A percentile compares a stretch with the other conserved stretches of the same genome.
phyloP scores from a whole-genome alignment of 2,888 invertebrate genomes.

The Punctoribates punctum region DNA sequence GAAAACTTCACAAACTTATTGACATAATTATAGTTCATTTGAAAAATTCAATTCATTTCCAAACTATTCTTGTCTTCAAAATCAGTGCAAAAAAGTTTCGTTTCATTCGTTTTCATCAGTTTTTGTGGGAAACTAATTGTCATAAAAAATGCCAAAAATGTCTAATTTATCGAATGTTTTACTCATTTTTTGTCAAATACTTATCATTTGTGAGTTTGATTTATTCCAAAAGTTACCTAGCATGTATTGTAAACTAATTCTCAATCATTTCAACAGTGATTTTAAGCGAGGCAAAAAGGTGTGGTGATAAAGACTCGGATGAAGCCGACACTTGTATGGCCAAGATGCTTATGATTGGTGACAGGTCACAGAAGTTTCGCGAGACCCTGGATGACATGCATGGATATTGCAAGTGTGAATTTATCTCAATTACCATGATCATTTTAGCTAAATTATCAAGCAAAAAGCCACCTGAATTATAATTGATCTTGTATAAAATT shows the following conservation, averaged over 20 bases:
- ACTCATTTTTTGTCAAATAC: background rate
- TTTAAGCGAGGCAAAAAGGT: background rate
- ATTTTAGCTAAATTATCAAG: too few species aligned
- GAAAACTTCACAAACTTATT: too few species aligned
- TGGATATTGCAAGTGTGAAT: constrained; percentile 33
- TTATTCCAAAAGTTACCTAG: background rate
- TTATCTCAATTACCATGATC: background rate
- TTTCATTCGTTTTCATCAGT: too few species aligned
- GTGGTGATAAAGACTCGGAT: background rate
- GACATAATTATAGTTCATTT: too few species aligned
- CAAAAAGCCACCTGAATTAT: too few species aligned
- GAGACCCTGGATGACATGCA: constrained; percentile 34
- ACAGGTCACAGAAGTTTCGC: constrained; percentile 30
- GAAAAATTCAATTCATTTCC: too few species aligned
- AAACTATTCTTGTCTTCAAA: too few species aligned
- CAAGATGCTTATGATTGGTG: constrained; percentile 37
- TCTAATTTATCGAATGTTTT: background rate
- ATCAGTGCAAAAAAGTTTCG: too few species aligned
- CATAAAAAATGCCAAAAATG: too few species aligned
- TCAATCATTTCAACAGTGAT: background rate
- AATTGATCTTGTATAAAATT: too few species aligned
- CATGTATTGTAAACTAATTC: background rate
- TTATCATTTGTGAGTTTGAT: background rate
- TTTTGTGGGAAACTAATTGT: too few species aligned
- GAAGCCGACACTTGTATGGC: constrained; percentile 34